Conservation (phyloP, 2,888 invertebrate genomes). For the Limulus polyphemus region DNA sequence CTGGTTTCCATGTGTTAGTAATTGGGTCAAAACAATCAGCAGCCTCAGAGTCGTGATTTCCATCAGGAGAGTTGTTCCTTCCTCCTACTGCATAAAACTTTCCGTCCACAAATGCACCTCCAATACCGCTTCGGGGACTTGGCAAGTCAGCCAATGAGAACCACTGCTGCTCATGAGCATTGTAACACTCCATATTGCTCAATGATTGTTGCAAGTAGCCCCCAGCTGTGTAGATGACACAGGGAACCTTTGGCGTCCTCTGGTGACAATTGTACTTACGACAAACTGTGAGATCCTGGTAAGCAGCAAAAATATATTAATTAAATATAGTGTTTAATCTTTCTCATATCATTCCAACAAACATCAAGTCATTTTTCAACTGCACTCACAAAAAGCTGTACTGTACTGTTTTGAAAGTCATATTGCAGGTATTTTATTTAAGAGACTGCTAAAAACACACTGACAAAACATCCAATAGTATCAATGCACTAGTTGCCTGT, state of each 20-base stretch:
- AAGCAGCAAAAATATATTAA: conserved; percentile 4
- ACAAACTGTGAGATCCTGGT: conserved; percentile 69
- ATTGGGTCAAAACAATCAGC: conserved; percentile 77
- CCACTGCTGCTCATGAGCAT: conserved; percentile 75
- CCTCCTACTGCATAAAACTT: conserved; percentile 86
- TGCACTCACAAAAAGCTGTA: too few relatives aligned
- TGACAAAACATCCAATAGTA: too few relatives aligned
- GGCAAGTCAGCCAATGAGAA: conserved; percentile 64
- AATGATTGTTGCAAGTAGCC: conserved; percentile 77
- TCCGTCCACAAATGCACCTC: conserved; percentile 52
- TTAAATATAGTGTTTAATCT: too few relatives aligned
- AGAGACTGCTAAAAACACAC: too few relatives aligned
- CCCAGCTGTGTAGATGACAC: conserved; percentile 81
- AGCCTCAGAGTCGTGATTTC: conserved; percentile 46
- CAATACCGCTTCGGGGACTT: conserved; percentile 73
- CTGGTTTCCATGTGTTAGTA: conserved; percentile 71
- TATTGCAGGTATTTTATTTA: too few relatives aligned
- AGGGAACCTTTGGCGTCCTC: conserved; percentile 71
- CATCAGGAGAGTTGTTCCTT: conserved; percentile 69
- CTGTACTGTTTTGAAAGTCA: too few relatives aligned
- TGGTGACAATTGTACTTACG: conserved; percentile 72
- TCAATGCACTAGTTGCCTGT: too few relatives aligned
- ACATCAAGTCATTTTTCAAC: too few relatives aligned
- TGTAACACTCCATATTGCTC: conserved; percentile 75
- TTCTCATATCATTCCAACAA: too few relatives aligned